Conservation (phyloP, 1,140 invertebrate species). For the Lepidurus couesii region DNA sequence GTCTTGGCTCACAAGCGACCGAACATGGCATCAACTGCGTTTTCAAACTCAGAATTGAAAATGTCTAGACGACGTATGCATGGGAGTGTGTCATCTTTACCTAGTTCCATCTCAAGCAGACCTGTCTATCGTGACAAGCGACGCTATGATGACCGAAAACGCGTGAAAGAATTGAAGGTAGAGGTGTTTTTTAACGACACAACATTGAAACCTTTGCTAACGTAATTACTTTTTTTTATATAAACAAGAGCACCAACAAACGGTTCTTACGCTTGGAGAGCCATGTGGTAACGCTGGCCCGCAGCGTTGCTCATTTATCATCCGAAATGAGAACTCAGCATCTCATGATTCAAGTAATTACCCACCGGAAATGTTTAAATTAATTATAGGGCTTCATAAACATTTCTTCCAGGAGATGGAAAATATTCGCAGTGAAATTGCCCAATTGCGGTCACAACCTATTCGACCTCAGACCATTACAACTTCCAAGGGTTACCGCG, state of each 20-base stretch:
- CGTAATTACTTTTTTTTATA: constrained; percentile 32
- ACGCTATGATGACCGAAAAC: constrained; percentile 50
- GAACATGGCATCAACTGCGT: constrained; percentile 2
- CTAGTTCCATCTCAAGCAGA: constrained; percentile 69
- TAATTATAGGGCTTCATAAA: not conserved
- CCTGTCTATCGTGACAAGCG: constrained; percentile 54
- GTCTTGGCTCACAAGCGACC: constrained; percentile 60
- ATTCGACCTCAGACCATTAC: constrained; percentile 36
- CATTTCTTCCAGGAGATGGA: constrained; percentile 69
- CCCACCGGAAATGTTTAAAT: constrained; percentile 23
- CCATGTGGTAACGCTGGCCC: constrained; percentile 82
- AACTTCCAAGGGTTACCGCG: constrained; percentile 15
- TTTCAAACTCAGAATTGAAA: constrained; percentile 26
- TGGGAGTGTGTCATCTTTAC: constrained; percentile 74
- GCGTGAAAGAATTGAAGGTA: constrained; percentile 33
- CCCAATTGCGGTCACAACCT: constrained; percentile 61
- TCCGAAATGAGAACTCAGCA: constrained; percentile 88
- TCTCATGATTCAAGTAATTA: constrained; percentile 64
- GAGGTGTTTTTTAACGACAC: not conserved
- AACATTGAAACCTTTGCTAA: not conserved
- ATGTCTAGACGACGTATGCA: constrained; percentile 46
- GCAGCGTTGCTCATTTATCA: constrained; percentile 86
- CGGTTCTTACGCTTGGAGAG: constrained; percentile 83
- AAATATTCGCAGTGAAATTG: constrained; percentile 73
- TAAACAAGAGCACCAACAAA: constrained; percentile 70